Base-by-base conservation (phyloP, 1,140 invertebrate species). In the Hyles vespertilio region DNA sequence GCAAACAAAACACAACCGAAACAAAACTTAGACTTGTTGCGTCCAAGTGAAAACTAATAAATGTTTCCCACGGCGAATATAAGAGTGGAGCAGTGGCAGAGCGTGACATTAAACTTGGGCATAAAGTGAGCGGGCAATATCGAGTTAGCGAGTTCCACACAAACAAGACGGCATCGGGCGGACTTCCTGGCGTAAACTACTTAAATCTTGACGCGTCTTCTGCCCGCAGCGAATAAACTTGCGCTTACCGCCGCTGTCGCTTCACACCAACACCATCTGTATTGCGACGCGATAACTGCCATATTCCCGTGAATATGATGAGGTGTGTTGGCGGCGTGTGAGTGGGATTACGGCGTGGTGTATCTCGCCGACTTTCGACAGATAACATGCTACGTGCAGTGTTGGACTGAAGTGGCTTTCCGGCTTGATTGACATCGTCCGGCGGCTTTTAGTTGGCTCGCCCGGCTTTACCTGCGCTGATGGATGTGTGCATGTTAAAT, bases 91-190 rank as follows among this genome's bases (percentile, higher is more conserved):
- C 64, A 59, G 66, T 65, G 63, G 59, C 59, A 63, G 58, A 61
- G 61, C 59, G 65, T 73, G 80, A 77, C 79, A 79, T 72, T 73
- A 79, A 82, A 80, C 68, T 79, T 74, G 69, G 62, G 72, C 77
- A 77, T 77, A 74, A 85, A 83, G 72, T 74, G 82, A 79, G 77
- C 82, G 75, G 75, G 77, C 71, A 74, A 80, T 77, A 78, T 78
- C 79, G 71, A 81, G 82, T 81, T 81, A 83, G 82, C 67, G 65
- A 72, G 57, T 66, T 62, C 56, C 58, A 50, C 65, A 74, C 72
- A 69, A 74, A 75, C 73, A 76, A 70, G 71, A 65, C 65, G 59
- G 56, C 65, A 56, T 61, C 66, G 51, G 51, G 56, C 56, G 59
- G 68, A 77, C 69, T 83, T 77, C 76, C 72, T 69, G 70, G 53